Percentiles rank a stretch among this genome's conserved stretches.
These are phyloP conservation scores for Lutjanus campechanus DNA, from an alignment of 2,797 vertebrate genomes.

Conservation along the genomic window DNA sequence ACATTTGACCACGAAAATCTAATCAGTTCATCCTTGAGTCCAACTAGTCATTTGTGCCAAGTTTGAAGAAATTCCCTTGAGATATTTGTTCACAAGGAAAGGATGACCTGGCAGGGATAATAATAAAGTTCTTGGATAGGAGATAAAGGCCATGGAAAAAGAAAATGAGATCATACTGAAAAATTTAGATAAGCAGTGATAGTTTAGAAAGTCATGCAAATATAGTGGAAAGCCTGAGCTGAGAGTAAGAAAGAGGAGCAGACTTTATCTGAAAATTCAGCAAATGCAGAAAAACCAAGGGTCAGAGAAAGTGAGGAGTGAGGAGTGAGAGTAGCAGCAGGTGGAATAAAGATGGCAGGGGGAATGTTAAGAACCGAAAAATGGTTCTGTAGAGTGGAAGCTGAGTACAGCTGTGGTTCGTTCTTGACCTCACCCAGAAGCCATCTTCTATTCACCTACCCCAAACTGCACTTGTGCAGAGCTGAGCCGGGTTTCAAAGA, in stretches of 20 bases:
- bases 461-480: background rate
- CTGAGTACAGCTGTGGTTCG: background rate
- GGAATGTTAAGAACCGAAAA: background rate
- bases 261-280: background rate
- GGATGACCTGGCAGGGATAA: too few relatives aligned
- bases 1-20: too few relatives aligned
- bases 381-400: background rate
- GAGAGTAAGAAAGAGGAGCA: background rate
- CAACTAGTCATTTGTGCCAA: too few relatives aligned
- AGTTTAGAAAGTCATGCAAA: background rate
- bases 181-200: background rate
- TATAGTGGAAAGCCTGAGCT: background rate
- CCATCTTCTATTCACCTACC: background rate
- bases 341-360: background rate
- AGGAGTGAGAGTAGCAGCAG: slow-evolving; percentile 6
- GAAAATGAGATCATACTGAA: background rate
- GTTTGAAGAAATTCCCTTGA: too few relatives aligned
- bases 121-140: background rate
- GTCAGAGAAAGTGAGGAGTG: background rate
- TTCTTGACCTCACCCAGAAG: slow-evolving; percentile 17
- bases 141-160: background rate
- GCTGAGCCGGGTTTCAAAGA: slow-evolving; percentile 32
- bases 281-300: background rate
- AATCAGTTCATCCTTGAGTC: too few relatives aligned
- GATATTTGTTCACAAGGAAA: too few relatives aligned